Percentiles rank a stretch among this genome's conserved stretches.
phyloP scores from a whole-genome alignment of 2,888 invertebrate species.

The Bibio marci region DNA sequence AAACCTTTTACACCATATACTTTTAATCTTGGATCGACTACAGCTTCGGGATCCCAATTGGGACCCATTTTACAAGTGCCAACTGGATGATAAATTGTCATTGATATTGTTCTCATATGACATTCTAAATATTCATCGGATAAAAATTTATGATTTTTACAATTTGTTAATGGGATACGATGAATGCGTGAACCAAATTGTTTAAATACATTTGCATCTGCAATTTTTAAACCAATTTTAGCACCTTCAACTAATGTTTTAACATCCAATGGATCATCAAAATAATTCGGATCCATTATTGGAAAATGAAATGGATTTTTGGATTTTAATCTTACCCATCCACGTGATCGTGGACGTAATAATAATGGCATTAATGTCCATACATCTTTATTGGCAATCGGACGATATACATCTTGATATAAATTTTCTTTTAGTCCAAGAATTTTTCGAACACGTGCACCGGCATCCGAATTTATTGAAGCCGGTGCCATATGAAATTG shows the following conservation, averaged over 20 bases:
- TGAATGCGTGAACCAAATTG: constrained; percentile 65
- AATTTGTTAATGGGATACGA: constrained; percentile 60
- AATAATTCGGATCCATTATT: constrained; percentile 82
- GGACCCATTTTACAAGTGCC: constrained; percentile 86
- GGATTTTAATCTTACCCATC: constrained; percentile 55
- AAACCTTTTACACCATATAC: constrained; percentile 65
- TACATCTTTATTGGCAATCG: constrained; percentile 51
- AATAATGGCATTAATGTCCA: constrained; percentile 80
- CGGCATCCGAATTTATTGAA: constrained; percentile 64
- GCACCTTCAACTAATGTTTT: constrained; percentile 70
- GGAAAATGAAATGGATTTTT: constrained; percentile 78
- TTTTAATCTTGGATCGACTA: constrained; percentile 61
- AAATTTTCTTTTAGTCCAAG: constrained; percentile 63
- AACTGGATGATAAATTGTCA: constrained; percentile 81
- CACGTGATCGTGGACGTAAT: constrained; percentile 60
- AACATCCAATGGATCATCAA: constrained; percentile 62
- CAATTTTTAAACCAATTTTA: constrained; percentile 54
- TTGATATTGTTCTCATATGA: constrained; percentile 67
- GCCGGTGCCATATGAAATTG: constrained; percentile 90
- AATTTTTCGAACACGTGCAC: constrained; percentile 55
- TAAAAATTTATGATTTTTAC: constrained; percentile 50
- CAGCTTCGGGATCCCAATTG: constrained; percentile 54
- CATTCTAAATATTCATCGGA: constrained; percentile 77
- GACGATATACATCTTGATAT: constrained; percentile 62
- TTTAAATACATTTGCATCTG: constrained; percentile 58